A percentile compares a stretch with the other conserved stretches of the same genome.
Evolutionary conservation across 92 coral and sea anemone genomes (phyloP).

Genomic region (Epizoanthus scotinus): DNA sequence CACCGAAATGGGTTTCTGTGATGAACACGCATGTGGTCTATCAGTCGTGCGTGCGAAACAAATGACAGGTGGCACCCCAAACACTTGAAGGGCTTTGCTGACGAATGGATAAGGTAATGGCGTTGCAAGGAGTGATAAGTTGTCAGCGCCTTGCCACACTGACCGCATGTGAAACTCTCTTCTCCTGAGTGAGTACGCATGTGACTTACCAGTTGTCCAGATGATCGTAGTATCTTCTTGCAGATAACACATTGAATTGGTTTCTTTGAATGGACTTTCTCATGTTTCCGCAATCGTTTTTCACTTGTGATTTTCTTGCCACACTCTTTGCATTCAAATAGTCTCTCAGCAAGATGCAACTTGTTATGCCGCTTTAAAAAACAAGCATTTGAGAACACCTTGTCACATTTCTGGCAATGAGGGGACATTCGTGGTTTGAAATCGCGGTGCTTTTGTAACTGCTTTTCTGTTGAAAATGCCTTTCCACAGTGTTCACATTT

Average conservation of each 20-base stretch:
- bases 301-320: background rate
- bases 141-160: constrained; percentile 10
- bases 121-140: background rate
- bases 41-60: constrained; percentile 11
- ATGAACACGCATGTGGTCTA: constrained; percentile 11
- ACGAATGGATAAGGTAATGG: background rate
- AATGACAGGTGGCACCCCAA: background rate
- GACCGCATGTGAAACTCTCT: background rate
- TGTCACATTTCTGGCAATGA: background rate
- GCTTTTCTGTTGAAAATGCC: background rate
- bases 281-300: background rate
- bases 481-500: background rate
- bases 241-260: background rate
- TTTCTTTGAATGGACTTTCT: background rate
- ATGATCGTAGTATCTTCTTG: background rate
- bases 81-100: constrained; percentile 3
- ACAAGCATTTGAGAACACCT: background rate
- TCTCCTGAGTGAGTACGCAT: background rate
- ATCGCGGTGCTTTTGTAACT: background rate
- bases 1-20: constrained; percentile 6
- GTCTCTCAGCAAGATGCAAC: background rate
- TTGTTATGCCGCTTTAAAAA: background rate
- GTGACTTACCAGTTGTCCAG: background rate
- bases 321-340: constrained; percentile 5
- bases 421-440: background rate